These are phyloP conservation scores for Nestor notabilis DNA, from an alignment of 2,113 vertebrate species.

Conservation along the genomic window DNA sequence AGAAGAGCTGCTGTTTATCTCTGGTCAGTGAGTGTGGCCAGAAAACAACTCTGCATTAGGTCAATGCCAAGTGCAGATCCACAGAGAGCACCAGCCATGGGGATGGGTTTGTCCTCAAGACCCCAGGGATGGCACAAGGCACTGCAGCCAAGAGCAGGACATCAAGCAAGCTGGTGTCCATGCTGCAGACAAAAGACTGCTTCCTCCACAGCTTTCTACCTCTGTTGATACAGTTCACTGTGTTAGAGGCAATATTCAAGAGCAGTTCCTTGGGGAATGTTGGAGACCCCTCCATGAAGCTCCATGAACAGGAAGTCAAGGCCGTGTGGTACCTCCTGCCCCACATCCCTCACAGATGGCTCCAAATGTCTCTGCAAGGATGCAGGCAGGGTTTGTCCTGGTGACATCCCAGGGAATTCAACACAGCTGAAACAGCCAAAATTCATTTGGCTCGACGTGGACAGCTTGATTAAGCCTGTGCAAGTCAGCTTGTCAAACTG, in stretches of 20 bases:
- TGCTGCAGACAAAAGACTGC: background rate
- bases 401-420: background rate
- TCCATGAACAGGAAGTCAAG: background rate
- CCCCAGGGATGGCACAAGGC: background rate
- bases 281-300: background rate
- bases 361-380: too few species aligned
- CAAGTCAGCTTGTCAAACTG: background rate
- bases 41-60: background rate
- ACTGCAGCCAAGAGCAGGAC: background rate
- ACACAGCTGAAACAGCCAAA: background rate
- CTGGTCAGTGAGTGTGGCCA: accelerated
- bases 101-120: background rate
- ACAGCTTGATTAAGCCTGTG: background rate
- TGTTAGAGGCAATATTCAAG: background rate
- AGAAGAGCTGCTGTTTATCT: background rate
- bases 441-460: background rate
- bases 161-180: background rate
- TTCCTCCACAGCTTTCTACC: background rate
- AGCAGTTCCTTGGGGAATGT: background rate
- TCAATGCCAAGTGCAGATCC: background rate
- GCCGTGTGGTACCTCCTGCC: background rate
- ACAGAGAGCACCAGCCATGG: accelerated
- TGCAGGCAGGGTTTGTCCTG: background rate
- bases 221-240: too few species aligned
- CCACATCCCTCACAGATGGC: background rate